phyloP scores from a whole-genome alignment of 2,888 invertebrate genomes.

The Hemistola chrysoprasaria region DNA sequence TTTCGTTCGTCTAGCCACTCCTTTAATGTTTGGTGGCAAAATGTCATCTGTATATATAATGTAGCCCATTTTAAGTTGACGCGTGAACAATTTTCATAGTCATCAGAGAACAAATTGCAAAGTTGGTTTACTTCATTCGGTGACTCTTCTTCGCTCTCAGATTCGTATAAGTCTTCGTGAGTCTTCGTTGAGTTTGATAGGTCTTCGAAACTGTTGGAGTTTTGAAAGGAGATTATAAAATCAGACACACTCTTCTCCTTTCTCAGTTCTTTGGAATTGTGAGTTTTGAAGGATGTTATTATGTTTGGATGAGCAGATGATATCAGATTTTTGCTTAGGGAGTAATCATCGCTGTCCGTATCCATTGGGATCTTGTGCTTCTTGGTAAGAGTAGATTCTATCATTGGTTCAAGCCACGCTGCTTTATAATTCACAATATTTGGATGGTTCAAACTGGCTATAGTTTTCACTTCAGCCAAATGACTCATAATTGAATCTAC shows the following conservation, averaged over 20 bases:
- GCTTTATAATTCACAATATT: slow-evolving; percentile 93
- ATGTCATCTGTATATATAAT: slow-evolving; percentile 92
- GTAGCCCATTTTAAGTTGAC: slow-evolving; percentile 85
- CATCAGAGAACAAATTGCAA: slow-evolving; percentile 52
- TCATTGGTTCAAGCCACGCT: slow-evolving; percentile 89
- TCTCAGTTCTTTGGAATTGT: slow-evolving; percentile 68
- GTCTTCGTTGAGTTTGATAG: slow-evolving; percentile 43
- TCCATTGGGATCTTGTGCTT: slow-evolving; percentile 60
- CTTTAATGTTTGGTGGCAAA: slow-evolving; percentile 88
- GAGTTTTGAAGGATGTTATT: slow-evolving; percentile 73
- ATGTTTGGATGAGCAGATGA: slow-evolving; percentile 65
- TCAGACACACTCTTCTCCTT: slow-evolving; percentile 63
- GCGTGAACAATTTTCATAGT: slow-evolving; percentile 68
- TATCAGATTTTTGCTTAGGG: slow-evolving; percentile 45
- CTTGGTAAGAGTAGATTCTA: slow-evolving; percentile 71
- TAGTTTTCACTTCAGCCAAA: slow-evolving; percentile 89
- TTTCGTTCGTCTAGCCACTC: slow-evolving; percentile 89
- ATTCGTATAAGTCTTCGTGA: slow-evolving; percentile 50
- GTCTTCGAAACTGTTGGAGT: slow-evolving; percentile 58
- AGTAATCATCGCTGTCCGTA: slow-evolving; percentile 61
- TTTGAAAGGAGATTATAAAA: slow-evolving; percentile 66
- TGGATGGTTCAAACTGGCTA: slow-evolving; percentile 89
- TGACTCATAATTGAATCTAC: slow-evolving; percentile 85
- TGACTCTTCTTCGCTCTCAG: slow-evolving; percentile 56
- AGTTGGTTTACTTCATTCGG: slow-evolving; percentile 43